These are phyloP conservation scores for Perizoma flavofasciatum DNA, from an alignment of 2,888 invertebrate species.

Conservation along the genomic window DNA sequence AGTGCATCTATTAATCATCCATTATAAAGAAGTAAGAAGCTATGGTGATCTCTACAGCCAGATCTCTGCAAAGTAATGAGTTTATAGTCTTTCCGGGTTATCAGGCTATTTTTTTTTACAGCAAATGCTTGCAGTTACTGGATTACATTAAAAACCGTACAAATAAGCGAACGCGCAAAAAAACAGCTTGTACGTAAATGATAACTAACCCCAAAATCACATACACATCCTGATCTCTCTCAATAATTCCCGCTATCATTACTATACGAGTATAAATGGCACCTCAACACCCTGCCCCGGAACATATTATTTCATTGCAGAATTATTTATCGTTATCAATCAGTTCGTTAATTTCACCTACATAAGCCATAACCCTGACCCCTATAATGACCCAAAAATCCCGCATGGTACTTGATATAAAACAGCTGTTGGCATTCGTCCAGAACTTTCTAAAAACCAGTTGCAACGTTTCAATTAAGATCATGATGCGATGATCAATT, in stretches of 20 bases:
- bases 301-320: too few species aligned
- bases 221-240: too few species aligned
- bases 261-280: too few species aligned
- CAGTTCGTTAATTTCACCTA: conserved; percentile 14
- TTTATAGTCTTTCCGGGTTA: conserved; percentile 27
- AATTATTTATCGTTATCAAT: conserved; percentile 27
- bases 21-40: conserved; percentile 51
- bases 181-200: too few species aligned
- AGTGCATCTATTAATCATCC: conserved; percentile 55
- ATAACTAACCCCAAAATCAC: too few species aligned
- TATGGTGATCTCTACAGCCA: conserved; percentile 55
- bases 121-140: not conserved
- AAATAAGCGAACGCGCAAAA: too few species aligned
- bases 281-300: too few species aligned
- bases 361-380: conserved; percentile 62
- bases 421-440: conserved; percentile 66
- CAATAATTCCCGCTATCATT: too few species aligned
- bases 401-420: conserved; percentile 55
- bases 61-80: conserved; percentile 50
- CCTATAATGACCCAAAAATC: conserved; percentile 61
- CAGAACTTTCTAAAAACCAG: conserved; percentile 75
- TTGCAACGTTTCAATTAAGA: conserved; percentile 70
- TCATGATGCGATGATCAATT: conserved; percentile 30
- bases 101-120: not conserved
- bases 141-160: too few species aligned